phyloP scores from a whole-genome alignment of 2,888 invertebrate genomes.

The Agrotis segetum region DNA sequence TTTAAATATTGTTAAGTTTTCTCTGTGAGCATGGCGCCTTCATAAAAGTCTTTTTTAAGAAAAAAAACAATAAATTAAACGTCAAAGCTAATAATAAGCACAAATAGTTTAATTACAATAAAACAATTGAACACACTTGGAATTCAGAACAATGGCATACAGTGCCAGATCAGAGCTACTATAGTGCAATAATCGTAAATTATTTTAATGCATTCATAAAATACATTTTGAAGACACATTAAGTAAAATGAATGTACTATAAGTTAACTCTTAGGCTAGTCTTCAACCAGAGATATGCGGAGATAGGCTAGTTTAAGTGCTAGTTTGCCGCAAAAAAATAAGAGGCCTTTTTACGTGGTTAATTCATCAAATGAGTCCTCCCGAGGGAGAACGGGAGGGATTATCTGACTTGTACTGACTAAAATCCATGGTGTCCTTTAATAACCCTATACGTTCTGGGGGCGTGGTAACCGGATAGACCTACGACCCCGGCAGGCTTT shows the following conservation, averaged over 20 bases:
- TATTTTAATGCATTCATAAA: conserved; percentile 48
- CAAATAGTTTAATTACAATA: conserved; percentile 9
- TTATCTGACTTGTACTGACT: no score
- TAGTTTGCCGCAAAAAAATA: no score
- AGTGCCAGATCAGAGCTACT: conserved; percentile 17
- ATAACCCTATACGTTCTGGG: no score
- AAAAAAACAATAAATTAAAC: conserved; percentile 13
- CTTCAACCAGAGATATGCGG: no score
- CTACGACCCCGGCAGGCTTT: no score
- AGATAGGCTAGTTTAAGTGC: no score
- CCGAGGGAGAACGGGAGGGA: no score
- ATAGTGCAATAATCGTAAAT: conserved; percentile 45
- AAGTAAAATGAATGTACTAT: conserved; percentile 35
- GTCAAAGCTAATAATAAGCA: background rate
- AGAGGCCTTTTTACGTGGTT: no score
- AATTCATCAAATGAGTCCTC: no score
- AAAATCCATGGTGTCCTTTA: no score
- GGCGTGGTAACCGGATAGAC: no score
- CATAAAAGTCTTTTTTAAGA: background rate
- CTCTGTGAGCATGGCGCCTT: background rate
- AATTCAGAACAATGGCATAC: conserved; percentile 39
- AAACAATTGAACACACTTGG: conserved; percentile 25
- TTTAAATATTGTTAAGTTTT: no score
- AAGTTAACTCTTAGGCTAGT: conserved; percentile 21
- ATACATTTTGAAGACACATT: conserved; percentile 50